phyloP scores from a whole-genome alignment of 2,113 vertebrate genomes.

The Chloropsis cyanopogon region DNA sequence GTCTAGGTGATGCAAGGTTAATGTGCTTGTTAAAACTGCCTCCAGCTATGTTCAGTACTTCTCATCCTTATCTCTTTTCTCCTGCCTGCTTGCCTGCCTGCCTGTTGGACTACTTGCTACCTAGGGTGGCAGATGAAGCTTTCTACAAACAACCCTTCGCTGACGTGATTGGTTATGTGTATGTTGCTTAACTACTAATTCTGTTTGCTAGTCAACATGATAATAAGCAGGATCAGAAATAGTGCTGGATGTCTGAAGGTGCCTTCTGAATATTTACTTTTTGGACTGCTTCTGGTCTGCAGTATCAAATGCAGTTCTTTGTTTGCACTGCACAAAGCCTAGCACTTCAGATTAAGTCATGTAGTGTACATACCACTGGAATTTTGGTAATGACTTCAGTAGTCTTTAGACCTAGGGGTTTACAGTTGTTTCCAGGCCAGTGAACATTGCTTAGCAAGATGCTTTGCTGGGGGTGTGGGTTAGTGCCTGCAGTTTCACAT shows the following conservation, averaged over 20 bases:
- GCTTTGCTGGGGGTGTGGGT: neutral
- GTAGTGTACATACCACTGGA: neutral
- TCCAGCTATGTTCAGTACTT: conserved; percentile 65
- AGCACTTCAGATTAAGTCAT: neutral
- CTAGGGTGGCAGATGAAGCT: conserved; percentile 99
- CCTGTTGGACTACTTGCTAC: conserved; percentile 84
- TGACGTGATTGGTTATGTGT: conserved; percentile 99
- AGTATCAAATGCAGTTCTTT: neutral
- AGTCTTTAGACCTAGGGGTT: neutral
- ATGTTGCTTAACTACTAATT: conserved; percentile 96
- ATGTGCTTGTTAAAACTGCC: conserved; percentile 14
- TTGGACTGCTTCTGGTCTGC: neutral
- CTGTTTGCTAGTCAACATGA: conserved; percentile 55
- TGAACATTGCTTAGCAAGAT: neutral
- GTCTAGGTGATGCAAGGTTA: neutral
- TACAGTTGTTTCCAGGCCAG: neutral
- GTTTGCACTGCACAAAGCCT: neutral
- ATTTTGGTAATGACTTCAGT: neutral
- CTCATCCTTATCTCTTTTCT: conserved; percentile 87
- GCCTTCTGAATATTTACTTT: neutral
- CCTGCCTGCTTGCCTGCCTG: conserved; percentile 88
- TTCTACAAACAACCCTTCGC: conserved; percentile 99
- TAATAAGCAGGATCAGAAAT: neutral
- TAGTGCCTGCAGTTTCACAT: neutral
- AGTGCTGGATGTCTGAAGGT: neutral